Evolutionary conservation across 2,113 vertebrate genomes (phyloP).

Genomic region (Lamprotornis superbus): DNA sequence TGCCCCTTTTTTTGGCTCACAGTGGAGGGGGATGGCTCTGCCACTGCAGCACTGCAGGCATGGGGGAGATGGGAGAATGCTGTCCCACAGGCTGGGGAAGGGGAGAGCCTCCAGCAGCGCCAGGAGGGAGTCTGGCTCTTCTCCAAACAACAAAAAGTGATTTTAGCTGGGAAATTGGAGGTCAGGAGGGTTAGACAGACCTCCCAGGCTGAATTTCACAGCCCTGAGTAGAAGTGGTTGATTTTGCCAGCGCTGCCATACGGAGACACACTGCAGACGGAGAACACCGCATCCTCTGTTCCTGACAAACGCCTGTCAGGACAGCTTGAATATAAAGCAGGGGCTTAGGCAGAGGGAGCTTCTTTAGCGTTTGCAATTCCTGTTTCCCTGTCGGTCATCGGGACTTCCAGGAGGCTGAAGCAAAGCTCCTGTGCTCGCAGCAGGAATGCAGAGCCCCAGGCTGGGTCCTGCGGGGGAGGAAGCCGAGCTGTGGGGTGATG

Average conservation of each 20-base stretch:
- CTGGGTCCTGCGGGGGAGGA: background rate
- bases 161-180: background rate
- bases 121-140: background rate
- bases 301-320: background rate
- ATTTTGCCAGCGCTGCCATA: background rate
- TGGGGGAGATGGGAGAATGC: background rate
- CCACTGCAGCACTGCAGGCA: background rate
- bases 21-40: background rate
- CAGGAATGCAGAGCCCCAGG: background rate
- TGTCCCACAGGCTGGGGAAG: background rate
- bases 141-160: background rate
- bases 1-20: background rate
- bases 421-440: background rate
- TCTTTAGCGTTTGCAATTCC: background rate
- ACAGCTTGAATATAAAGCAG: conserved; percentile 19
- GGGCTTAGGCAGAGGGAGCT: background rate
- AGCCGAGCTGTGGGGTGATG: fast-evolving
- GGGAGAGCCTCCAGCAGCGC: background rate
- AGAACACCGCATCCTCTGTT: background rate
- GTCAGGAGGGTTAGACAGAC: background rate
- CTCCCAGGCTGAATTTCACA: conserved; percentile 15
- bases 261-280: background rate
- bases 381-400: background rate
- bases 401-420: background rate
- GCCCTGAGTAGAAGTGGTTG: background rate